These are phyloP conservation scores for Lampropteryx suffumata DNA, from an alignment of 2,888 invertebrate species.

Conservation along the genomic window DNA sequence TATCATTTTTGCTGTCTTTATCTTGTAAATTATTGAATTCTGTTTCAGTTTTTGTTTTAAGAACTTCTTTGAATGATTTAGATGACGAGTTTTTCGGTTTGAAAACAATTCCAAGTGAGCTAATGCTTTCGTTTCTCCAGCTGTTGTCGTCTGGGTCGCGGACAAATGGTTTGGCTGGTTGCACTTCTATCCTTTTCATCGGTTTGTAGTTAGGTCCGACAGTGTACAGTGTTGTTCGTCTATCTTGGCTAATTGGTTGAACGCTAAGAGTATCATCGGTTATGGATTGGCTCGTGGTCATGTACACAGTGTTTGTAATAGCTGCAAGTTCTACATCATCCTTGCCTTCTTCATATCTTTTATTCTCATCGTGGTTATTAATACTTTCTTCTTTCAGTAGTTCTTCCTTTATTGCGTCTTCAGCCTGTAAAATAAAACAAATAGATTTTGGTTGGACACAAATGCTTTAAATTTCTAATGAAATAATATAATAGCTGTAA, in stretches of 20 bases:
- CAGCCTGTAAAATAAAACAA: constrained; percentile 53
- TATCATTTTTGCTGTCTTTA: constrained; percentile 53
- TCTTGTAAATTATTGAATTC: constrained; percentile 56
- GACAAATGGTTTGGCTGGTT: constrained; percentile 59
- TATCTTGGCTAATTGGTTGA: constrained; percentile 53
- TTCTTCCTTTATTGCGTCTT: constrained; percentile 67
- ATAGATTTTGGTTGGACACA: constrained; percentile 6
- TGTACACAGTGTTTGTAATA: background rate
- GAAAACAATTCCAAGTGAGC: constrained; percentile 74
- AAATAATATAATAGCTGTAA: no score
- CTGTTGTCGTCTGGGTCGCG: constrained; percentile 75
- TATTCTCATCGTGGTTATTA: constrained; percentile 49
- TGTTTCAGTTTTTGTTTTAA: constrained; percentile 73
- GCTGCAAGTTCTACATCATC: constrained; percentile 16
- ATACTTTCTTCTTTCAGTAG: constrained; percentile 58
- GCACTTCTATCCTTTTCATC: constrained; percentile 69
- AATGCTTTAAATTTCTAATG: background rate
- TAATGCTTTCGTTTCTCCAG: constrained; percentile 77
- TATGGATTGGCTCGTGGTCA: constrained; percentile 16
- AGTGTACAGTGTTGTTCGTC: constrained; percentile 48
- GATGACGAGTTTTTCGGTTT: constrained; percentile 69
- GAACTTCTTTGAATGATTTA: constrained; percentile 70
- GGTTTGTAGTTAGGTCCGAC: constrained; percentile 68
- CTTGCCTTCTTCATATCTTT: constrained; percentile 36
- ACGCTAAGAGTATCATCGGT: constrained; percentile 51